Conservation (phyloP, 2,113 vertebrate genomes). For the Calyptomena viridis region DNA sequence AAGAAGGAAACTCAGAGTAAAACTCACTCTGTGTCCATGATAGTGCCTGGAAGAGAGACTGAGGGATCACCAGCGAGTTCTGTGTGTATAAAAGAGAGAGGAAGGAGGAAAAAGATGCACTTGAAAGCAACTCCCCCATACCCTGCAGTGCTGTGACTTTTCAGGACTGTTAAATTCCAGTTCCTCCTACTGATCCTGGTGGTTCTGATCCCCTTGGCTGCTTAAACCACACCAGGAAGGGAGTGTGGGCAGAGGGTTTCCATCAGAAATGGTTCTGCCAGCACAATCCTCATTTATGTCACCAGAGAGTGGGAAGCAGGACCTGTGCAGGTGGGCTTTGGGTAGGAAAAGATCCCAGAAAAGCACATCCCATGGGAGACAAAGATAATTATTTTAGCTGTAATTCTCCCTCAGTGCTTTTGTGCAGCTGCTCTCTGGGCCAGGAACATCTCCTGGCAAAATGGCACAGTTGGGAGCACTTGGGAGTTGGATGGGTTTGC, state of each 20-base stretch:
- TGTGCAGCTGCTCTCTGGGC: background rate
- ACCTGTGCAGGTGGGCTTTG: background rate
- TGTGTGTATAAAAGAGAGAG: background rate
- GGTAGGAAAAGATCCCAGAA: background rate
- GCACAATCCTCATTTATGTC: background rate
- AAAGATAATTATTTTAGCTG: background rate
- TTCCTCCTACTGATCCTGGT: background rate
- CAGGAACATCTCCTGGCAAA: background rate
- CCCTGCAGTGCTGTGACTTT: background rate
- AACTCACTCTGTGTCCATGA: background rate
- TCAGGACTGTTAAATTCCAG: background rate
- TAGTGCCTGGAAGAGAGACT: conserved; percentile 53
- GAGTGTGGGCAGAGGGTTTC: background rate
- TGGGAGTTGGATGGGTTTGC: background rate
- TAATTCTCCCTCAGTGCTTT: background rate
- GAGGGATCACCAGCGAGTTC: background rate
- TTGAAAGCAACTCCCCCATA: background rate
- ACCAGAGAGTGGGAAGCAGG: background rate
- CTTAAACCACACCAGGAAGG: background rate
- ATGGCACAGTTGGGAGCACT: background rate
- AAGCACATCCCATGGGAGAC: background rate
- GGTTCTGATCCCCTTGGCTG: background rate
- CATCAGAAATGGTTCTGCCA: background rate
- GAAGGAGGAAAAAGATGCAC: background rate
- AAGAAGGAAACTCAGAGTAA: background rate